Evolutionary conservation across 2,888 invertebrate genomes (phyloP).

Genomic region (Halocaridina rubra): DNA sequence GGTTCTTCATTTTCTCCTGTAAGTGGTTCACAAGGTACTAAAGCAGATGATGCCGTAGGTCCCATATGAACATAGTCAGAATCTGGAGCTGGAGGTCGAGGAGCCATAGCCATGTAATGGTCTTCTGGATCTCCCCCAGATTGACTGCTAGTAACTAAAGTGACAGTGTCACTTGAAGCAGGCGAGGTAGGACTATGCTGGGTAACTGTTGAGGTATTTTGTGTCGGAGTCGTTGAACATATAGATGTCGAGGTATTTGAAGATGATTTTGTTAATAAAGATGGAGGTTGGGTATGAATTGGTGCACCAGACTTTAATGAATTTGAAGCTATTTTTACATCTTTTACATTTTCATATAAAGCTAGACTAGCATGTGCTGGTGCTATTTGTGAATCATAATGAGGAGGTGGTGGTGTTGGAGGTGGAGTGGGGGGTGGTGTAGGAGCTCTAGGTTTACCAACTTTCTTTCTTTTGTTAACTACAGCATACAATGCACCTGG

Average conservation of each 20-base stretch:
- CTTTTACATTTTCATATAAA: constrained; percentile 44
- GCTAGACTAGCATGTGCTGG: constrained; percentile 24
- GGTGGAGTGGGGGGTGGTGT: constrained; percentile 56
- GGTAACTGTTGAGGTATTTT: neutral
- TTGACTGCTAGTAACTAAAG: neutral
- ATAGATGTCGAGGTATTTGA: neutral
- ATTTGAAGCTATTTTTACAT: constrained; percentile 5
- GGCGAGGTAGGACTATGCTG: constrained; percentile 37
- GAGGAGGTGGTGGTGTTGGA: constrained; percentile 47
- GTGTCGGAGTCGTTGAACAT: neutral
- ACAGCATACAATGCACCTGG: constrained; percentile 52
- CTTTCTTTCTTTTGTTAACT: constrained; percentile 49
- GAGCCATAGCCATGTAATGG: constrained; percentile 48
- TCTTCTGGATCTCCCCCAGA: constrained; percentile 7
- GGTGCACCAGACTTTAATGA: neutral
- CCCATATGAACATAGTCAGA: constrained; percentile 57
- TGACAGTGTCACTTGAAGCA: neutral
- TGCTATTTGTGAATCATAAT: neutral
- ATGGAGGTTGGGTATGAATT: constrained; percentile 3
- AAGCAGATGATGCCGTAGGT: constrained; percentile 30
- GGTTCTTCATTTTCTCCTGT: constrained; percentile 2
- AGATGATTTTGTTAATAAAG: neutral
- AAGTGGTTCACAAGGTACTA: constrained; percentile 36
- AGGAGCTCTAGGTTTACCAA: constrained; percentile 51
- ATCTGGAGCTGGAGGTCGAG: constrained; percentile 13